Evolutionary conservation across 2,888 invertebrate species (phyloP).

Genomic region (Eupithecia subfuscata): DNA sequence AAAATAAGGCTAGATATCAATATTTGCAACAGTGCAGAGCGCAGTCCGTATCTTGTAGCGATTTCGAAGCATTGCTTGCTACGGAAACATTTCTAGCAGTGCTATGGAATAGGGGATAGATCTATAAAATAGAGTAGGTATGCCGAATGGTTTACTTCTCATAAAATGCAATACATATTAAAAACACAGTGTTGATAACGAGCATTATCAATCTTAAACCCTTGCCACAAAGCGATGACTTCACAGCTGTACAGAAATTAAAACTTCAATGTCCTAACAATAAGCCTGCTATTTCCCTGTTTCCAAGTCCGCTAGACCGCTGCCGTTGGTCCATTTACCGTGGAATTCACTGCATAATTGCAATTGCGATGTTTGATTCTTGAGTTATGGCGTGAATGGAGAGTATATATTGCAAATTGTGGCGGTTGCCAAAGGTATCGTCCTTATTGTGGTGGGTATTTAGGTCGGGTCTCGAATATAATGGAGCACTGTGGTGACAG

Average conservation of each 20-base stretch:
- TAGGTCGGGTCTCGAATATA: background rate
- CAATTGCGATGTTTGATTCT: constrained; percentile 24
- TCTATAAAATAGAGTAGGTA: too few species aligned
- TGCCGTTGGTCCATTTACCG: constrained; percentile 6
- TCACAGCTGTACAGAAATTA: background rate
- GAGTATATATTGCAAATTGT: constrained; percentile 17
- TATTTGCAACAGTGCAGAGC: too few species aligned
- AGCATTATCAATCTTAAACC: background rate
- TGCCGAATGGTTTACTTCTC: too few species aligned
- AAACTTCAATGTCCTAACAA: background rate
- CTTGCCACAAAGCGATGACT: background rate
- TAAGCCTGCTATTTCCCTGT: background rate
- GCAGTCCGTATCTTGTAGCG: too few species aligned
- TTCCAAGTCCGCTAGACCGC: background rate
- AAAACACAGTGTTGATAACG: too few species aligned
- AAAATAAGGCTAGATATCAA: too few species aligned
- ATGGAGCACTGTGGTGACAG: background rate
- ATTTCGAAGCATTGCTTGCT: too few species aligned
- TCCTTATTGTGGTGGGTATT: constrained; percentile 1
- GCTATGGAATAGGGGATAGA: too few species aligned
- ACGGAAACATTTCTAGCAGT: too few species aligned
- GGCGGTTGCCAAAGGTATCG: constrained; percentile 13
- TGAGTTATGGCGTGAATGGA: constrained; percentile 23
- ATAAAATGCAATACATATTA: too few species aligned
- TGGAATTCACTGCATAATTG: constrained; percentile 29